phyloP scores from a whole-genome alignment of 2,113 vertebrate species.

The Oenanthe melanoleuca region DNA sequence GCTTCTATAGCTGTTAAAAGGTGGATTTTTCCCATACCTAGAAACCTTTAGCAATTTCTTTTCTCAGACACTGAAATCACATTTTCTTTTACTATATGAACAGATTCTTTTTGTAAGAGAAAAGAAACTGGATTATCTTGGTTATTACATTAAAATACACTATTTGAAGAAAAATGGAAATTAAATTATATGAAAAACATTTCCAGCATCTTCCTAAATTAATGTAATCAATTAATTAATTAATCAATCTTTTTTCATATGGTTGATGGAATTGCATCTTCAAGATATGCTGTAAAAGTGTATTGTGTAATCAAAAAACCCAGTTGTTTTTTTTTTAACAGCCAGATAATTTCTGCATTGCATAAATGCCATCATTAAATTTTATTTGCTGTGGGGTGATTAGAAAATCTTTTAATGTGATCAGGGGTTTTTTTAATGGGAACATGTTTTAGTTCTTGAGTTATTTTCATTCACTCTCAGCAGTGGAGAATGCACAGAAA shows the following conservation, averaged over 20 bases:
- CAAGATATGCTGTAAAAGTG: neutral
- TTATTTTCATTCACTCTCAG: slow-evolving; percentile 54
- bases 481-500: slow-evolving; percentile 53
- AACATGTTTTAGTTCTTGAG: slow-evolving; percentile 11
- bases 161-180: neutral
- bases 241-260: neutral
- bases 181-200: neutral
- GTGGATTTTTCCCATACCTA: neutral
- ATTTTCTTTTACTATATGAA: neutral
- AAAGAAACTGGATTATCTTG: neutral
- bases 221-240: neutral
- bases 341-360: neutral
- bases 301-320: neutral
- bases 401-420: slow-evolving; percentile 56
- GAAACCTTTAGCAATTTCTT: neutral
- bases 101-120: neutral
- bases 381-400: slow-evolving; percentile 44
- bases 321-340: neutral
- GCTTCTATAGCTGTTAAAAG: neutral
- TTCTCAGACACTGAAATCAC: neutral
- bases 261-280: neutral
- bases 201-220: neutral
- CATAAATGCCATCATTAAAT: neutral
- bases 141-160: neutral
- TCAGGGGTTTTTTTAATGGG: slow-evolving; percentile 35